Percentiles rank a stretch among this genome's conserved stretches.
Conservation (phyloP, 2,797 vertebrate genomes). For the Sylvilagus floridanus region DNA sequence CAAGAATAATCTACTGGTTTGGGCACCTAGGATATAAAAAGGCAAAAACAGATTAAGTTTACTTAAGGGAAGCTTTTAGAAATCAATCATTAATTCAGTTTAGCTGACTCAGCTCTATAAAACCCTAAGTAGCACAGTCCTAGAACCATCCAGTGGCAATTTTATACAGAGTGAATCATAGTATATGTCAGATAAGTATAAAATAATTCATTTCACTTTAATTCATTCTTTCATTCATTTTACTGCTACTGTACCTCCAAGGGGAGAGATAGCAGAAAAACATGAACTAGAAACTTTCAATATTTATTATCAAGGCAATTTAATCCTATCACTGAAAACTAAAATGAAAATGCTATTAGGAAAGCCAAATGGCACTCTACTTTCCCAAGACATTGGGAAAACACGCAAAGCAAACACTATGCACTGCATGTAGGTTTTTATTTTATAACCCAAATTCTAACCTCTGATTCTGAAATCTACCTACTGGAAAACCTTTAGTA, state of each 20-base stretch:
- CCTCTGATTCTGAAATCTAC: slow-evolving; percentile 30
- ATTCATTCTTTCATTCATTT: slow-evolving; percentile 78
- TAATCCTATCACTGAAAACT: slow-evolving; percentile 61
- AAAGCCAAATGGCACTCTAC: slow-evolving; percentile 34
- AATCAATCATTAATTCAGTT: slow-evolving; percentile 80
- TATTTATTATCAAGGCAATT: slow-evolving; percentile 70
- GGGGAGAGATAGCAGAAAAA: slow-evolving; percentile 60
- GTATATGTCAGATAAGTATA: slow-evolving; percentile 62
- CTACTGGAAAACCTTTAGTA: not conserved
- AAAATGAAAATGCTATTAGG: slow-evolving; percentile 66
- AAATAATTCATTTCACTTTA: slow-evolving; percentile 75
- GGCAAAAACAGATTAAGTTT: slow-evolving; percentile 77
- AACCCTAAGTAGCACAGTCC: slow-evolving; percentile 63
- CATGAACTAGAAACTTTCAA: slow-evolving; percentile 59
- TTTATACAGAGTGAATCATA: slow-evolving; percentile 64
- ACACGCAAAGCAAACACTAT: slow-evolving; percentile 8
- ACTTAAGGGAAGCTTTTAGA: slow-evolving; percentile 75
- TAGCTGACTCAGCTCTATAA: slow-evolving; percentile 77
- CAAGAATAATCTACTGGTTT: slow-evolving; percentile 97
- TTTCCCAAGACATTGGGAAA: slow-evolving; percentile 24
- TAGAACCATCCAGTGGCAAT: slow-evolving; percentile 50
- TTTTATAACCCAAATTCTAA: slow-evolving; percentile 16
- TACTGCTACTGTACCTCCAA: slow-evolving; percentile 43
- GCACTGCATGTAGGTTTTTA: not conserved
- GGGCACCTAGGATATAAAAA: slow-evolving; percentile 91